These are phyloP conservation scores for Nesometra sesokonis DNA, from an alignment of 35 echinoderm and acorn worm species.

Conservation along the genomic window DNA sequence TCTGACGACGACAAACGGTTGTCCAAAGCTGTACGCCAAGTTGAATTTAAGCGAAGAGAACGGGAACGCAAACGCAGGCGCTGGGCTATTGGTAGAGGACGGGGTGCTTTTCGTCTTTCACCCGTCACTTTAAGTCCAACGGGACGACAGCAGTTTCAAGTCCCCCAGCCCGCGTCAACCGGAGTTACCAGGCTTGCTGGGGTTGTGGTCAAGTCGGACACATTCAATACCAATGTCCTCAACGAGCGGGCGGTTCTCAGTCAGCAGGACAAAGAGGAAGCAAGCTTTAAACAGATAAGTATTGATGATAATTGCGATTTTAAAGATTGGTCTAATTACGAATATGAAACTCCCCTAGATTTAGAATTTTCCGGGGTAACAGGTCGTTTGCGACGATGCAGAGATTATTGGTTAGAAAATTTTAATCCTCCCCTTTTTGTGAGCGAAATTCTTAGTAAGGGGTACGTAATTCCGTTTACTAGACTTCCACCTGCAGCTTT, in stretches of 20 bases:
- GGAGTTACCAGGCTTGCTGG: slow-evolving; percentile 6
- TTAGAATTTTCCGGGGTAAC: background rate
- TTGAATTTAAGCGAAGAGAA: slow-evolving; percentile 11
- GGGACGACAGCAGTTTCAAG: background rate
- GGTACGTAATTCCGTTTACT: slow-evolving; percentile 1
- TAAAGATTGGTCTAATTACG: background rate
- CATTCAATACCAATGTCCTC: background rate
- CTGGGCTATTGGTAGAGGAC: background rate
- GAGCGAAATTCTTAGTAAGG: background rate
- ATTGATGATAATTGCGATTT: background rate
- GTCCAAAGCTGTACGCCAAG: slow-evolving; percentile 14
- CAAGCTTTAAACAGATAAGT: slow-evolving; percentile 3
- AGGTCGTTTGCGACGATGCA: slow-evolving; percentile 11
- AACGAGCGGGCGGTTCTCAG: background rate
- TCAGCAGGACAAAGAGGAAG: background rate
- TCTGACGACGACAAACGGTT: slow-evolving; percentile 16
- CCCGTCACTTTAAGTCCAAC: background rate
- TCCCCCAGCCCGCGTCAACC: background rate
- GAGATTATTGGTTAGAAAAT: slow-evolving; percentile 13
- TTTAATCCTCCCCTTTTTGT: background rate
- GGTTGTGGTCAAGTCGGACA: background rate
- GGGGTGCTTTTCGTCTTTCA: background rate
- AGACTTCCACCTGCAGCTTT: background rate
- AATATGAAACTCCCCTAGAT: background rate
- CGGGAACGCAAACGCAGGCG: slow-evolving; percentile 5